Conservation (phyloP, 2,888 invertebrate species). For the Drymonia ruficornis region DNA sequence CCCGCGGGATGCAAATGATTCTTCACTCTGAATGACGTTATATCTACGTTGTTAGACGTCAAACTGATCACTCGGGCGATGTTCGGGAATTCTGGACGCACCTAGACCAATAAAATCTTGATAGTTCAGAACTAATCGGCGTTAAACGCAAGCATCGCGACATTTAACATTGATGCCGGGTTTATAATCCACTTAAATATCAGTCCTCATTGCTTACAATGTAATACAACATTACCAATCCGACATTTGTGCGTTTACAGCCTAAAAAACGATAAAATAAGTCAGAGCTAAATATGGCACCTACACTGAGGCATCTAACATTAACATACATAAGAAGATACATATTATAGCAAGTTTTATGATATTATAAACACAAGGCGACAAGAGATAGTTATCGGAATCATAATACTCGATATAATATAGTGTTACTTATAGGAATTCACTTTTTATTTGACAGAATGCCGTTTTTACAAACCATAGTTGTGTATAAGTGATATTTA, state of each 20-base stretch:
- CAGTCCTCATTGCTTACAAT: not conserved
- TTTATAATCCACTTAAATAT: not conserved
- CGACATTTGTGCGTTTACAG: conserved; percentile 5
- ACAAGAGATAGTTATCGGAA: conserved; percentile 27
- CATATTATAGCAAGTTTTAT: conserved; percentile 33
- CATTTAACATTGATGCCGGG: no score
- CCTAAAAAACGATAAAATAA: not conserved
- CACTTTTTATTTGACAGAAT: not conserved
- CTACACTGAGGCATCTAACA: not conserved
- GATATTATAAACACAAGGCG: conserved; percentile 34
- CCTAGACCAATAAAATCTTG: no score
- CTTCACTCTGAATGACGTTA: no score
- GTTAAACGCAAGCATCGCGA: no score
- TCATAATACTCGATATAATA: conserved; percentile 28
- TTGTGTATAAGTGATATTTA: not conserved
- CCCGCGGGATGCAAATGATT: no score
- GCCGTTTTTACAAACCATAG: not conserved
- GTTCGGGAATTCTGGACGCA: no score
- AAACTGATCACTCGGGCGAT: no score
- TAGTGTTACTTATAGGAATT: conserved; percentile 11
- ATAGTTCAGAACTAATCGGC: no score
- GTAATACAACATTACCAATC: not conserved
- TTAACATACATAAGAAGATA: conserved; percentile 3
- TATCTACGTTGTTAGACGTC: no score
- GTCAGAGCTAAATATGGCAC: not conserved